A percentile compares a stretch with the other conserved stretches of the same genome.
phyloP scores from a whole-genome alignment of 1,140 invertebrate genomes.

The Drosophila neocordata region DNA sequence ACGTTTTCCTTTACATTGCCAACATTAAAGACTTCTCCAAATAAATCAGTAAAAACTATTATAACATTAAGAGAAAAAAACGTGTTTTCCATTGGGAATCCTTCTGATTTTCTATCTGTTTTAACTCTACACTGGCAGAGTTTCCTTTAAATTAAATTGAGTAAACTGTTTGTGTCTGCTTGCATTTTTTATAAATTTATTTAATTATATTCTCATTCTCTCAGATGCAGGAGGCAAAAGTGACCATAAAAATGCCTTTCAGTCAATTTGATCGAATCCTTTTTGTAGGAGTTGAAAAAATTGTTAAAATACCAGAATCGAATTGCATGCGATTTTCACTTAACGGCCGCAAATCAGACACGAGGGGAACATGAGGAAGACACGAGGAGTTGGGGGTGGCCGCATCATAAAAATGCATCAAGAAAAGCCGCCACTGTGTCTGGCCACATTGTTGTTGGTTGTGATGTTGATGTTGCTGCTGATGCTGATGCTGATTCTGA shows the following conservation, averaged over 20 bases:
- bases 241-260: conserved; percentile 47
- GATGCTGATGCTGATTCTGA: background rate
- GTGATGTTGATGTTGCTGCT: too few species aligned
- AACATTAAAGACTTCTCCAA: too few species aligned
- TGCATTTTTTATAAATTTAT: conserved; percentile 15
- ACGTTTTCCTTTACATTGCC: too few species aligned
- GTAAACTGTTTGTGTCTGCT: background rate
- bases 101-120: too few species aligned
- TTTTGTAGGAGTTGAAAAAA: conserved; percentile 45
- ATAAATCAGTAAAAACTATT: too few species aligned
- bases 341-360: conserved; percentile 65
- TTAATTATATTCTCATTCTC: conserved; percentile 23
- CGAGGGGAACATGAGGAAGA: background rate
- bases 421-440: conserved; percentile 40
- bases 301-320: conserved; percentile 58
- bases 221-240: background rate
- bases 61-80: too few species aligned
- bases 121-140: background rate
- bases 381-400: conserved; percentile 18
- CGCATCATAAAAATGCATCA: conserved; percentile 70
- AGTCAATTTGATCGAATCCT: conserved; percentile 40
- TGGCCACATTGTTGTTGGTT: conserved; percentile 24
- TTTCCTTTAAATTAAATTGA: background rate
- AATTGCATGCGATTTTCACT: conserved; percentile 69
- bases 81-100: too few species aligned